Evolutionary conservation across 2,888 invertebrate genomes (phyloP), one percentile per base, ranked within the genome.

Genomic region (Ormia ochracea): DNA sequence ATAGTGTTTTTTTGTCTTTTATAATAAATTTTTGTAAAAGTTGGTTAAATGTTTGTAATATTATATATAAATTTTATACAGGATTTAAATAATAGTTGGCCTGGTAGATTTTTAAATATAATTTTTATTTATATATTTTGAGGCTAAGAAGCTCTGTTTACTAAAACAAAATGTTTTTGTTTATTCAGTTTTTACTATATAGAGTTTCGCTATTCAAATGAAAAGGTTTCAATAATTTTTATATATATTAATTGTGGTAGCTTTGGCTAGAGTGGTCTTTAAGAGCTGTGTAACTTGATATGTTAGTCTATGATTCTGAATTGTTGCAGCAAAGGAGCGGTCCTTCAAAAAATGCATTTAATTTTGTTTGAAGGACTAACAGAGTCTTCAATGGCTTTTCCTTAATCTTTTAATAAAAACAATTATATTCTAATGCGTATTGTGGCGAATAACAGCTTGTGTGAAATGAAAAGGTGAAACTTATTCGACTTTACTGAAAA

Each of bases 261-360:
- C n/a, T 12, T 38, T 38, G 5, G 36, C 43, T 36, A 14, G 12
- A 4, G 12, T 52, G 28, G 14, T 52, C 23, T 10, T 21, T 33
- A 17, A 33, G 33, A 23, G n/a, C 26, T 45, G 6, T 65, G 36
- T 56, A 31, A 41, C 41, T 59, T 75, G 61, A 69, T 76, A 76
- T 76, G 68, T 76, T 69, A 56, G 43, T 54, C 76, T 63, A 63
- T 54, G 38, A 65, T 23, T 69, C 45, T 50, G 21, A 43, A 10
- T 45, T 21, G 26, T 28, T 28, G 12, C 33, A 6, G 7, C 33
- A 12, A 33, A 4, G 9, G 10, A 9, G 10, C 1, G 3, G 3
- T 7, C 31, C 10, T 31, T 31, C 9, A 9, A 2, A 31, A n/a
- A n/a, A n/a, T n/a, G n/a, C n/a, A n/a, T n/a, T n/a, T n/a, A n/a